Conservation (phyloP, 2,113 vertebrate species). For the Eira barbara region DNA sequence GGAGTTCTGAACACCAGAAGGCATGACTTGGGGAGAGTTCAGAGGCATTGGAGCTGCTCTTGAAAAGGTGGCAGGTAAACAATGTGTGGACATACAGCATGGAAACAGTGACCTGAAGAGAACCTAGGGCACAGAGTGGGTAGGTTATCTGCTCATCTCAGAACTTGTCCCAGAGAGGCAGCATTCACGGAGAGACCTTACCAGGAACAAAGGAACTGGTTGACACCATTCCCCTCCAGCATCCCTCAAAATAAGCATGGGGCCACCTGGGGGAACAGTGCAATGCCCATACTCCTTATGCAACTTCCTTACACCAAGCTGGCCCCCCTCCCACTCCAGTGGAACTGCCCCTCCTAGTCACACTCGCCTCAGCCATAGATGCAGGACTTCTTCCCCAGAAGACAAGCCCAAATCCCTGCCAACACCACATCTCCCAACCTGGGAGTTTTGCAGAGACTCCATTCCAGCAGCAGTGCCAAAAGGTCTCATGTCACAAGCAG, state of each 20-base stretch:
- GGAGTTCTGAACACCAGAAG: neutral
- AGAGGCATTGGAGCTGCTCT: neutral
- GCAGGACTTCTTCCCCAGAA: neutral
- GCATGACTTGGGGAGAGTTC: neutral
- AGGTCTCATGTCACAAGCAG: neutral
- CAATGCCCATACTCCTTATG: neutral
- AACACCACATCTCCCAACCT: neutral
- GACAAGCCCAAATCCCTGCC: neutral
- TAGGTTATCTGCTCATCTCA: neutral
- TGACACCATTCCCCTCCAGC: neutral
- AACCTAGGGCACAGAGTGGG: neutral
- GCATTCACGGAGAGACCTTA: neutral
- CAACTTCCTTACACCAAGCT: neutral
- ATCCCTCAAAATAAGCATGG: neutral
- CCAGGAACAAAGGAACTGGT: neutral
- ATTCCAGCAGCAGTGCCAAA: neutral
- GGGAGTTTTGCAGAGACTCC: neutral
- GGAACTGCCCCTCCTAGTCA: neutral
- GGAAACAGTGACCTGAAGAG: neutral
- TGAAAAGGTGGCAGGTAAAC: neutral
- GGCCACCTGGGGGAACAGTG: neutral
- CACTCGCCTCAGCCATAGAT: neutral
- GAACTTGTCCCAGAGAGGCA: neutral
- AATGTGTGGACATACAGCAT: neutral
- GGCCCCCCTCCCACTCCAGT: neutral